These are phyloP conservation scores for Magallana nippona DNA, from an alignment of 2,888 invertebrate species.

Conservation along the genomic window DNA sequence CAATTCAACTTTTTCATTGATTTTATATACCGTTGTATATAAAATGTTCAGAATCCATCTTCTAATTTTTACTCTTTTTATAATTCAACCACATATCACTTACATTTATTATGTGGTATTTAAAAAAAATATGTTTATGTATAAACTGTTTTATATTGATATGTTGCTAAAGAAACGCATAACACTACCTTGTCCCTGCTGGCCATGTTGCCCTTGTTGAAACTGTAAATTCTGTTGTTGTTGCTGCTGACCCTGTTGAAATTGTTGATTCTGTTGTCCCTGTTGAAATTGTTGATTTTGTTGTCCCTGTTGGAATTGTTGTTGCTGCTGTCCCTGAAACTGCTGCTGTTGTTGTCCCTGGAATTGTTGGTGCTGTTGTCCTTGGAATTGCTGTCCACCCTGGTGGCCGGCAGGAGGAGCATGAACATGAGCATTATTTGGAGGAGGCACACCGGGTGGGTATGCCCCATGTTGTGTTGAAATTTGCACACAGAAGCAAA, in stretches of 20 bases:
- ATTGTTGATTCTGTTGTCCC: constrained; percentile 27
- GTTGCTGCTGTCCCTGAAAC: constrained; percentile 44
- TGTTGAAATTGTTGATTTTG: constrained; percentile 14
- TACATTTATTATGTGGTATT: no score
- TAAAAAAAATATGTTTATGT: no score
- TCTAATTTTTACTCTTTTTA: no score
- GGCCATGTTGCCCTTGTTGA: constrained; percentile 50
- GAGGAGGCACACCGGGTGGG: constrained; percentile 63
- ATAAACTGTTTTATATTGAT: no score
- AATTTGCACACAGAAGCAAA: constrained; percentile 2
- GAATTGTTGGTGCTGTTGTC: constrained; percentile 46
- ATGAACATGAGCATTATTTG: constrained; percentile 40
- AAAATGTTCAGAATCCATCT: no score
- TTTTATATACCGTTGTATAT: no score
- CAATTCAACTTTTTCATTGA: neutral
- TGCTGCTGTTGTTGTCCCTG: constrained; percentile 40
- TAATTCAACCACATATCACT: no score
- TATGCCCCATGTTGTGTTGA: constrained; percentile 36
- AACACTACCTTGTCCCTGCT: constrained; percentile 46
- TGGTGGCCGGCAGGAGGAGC: constrained; percentile 34
- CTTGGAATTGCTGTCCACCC: constrained; percentile 42
- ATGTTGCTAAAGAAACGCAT: neutral
- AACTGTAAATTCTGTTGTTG: constrained; percentile 49
- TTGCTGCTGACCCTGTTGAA: constrained; percentile 40
- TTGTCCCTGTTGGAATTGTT: constrained; percentile 37